Evolutionary conservation across 2,113 vertebrate species (phyloP), one percentile per base, ranked within the genome.

Genomic region (Archilochus colubris): DNA sequence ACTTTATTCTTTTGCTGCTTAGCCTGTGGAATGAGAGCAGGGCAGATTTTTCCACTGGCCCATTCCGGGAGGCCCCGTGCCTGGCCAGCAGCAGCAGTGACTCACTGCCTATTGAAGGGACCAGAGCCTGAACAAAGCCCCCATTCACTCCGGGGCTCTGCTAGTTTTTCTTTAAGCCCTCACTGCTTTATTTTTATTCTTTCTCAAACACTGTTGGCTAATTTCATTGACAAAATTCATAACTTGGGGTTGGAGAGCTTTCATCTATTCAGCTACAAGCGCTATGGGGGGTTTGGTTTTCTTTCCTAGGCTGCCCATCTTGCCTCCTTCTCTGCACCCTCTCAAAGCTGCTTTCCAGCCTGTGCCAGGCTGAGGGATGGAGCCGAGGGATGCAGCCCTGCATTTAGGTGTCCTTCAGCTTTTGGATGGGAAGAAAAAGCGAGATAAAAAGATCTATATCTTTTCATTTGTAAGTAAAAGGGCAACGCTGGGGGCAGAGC

Each of bases 141-240:
- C 82, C 88, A 75, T 88, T 96, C 89, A 90, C 88, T 89, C 54
- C 5, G 7, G 70, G 36, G 28, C 94, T 89, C 92, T 40, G 81
- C 82, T 69, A 38, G 91, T 36, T 89, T 89, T 93, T 4, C 95
- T 96, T 91, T 92, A 83, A 96, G 95, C 81, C 82, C 63, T 81
- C 58, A 0, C 78, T 94, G 94, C 91, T 93, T 95, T 96, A 93
- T 94, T 92, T 95, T 91, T 89, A 89, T 92, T 95, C 91, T 96
- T 95, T 95, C 94, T 81, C 95, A 95, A 97, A 95, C 94, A 84
- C 2, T 50, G 91, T 72, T 91, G 86, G 88, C 81, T 97, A 96
- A 97, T 97, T 97, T 97, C 93, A 97, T 97, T 97, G 95, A 97
- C 89, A 94, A 97, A 96, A 97, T 97, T 97, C 95, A 96, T 97